These are phyloP conservation scores for Ammodytes marinus DNA, from an alignment of 2,113 vertebrate genomes.

Conservation along the genomic window DNA sequence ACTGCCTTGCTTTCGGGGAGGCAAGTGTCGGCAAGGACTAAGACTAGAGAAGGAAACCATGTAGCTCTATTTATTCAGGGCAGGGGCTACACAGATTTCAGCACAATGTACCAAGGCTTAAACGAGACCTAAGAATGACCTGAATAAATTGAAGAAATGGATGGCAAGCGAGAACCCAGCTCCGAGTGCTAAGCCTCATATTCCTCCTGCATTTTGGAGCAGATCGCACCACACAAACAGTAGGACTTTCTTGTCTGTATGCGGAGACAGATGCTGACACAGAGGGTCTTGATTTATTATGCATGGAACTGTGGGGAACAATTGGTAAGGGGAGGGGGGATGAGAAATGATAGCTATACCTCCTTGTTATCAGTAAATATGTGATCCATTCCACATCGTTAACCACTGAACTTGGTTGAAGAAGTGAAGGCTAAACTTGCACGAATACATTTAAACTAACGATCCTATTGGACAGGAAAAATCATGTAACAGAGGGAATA, in stretches of 20 bases:
- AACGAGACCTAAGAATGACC: conserved; percentile 64
- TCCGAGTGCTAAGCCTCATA: conserved; percentile 43
- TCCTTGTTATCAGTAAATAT: conserved; percentile 74
- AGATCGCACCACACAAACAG: conserved; percentile 53
- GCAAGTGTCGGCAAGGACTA: conserved; percentile 41
- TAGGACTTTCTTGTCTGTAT: conserved; percentile 46
- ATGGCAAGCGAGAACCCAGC: conserved; percentile 32
- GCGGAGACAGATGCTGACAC: conserved; percentile 53
- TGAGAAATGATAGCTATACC: conserved; percentile 60
- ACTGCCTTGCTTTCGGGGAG: conserved; percentile 60
- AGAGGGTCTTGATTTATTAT: conserved; percentile 71
- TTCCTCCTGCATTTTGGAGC: conserved; percentile 59
- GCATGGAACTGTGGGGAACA: conserved; percentile 62
- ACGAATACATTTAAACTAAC: conserved; percentile 57
- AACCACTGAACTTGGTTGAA: conserved; percentile 65
- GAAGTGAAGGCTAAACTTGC: conserved; percentile 50
- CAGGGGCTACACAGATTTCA: conserved; percentile 51
- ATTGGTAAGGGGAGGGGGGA: conserved; percentile 53
- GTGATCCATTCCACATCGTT: conserved; percentile 63
- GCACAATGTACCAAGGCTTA: conserved; percentile 60
- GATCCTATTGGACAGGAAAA: conserved; percentile 53
- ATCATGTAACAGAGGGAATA: conserved; percentile 49
- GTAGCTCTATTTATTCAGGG: conserved; percentile 71
- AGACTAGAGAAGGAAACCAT: conserved; percentile 68
- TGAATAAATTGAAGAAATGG: conserved; percentile 60